Percentiles rank a stretch among this genome's conserved stretches.
phyloP scores from a whole-genome alignment of 2,797 vertebrate species.

The Xerus rutilus region DNA sequence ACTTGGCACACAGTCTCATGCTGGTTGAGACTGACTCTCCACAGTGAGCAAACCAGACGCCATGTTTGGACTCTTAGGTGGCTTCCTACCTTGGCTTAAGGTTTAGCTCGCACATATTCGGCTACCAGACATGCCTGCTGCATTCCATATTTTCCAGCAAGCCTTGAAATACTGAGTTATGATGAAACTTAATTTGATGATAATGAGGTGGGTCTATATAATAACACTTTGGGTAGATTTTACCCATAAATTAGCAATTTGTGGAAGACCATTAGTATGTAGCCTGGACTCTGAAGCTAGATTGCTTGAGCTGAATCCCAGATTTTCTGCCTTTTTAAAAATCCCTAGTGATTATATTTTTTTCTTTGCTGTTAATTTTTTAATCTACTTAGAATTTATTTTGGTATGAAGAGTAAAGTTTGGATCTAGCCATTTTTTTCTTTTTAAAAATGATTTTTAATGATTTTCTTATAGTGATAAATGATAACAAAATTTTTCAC shows the following conservation, averaged over 20 bases:
- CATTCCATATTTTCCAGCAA: background rate
- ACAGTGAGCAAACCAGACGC: background rate
- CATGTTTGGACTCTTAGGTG: background rate
- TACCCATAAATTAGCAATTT: conserved; percentile 59
- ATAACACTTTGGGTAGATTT: conserved; percentile 35
- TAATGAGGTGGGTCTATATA: background rate
- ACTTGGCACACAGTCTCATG: background rate
- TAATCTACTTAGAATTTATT: background rate
- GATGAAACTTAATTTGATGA: conserved; percentile 59
- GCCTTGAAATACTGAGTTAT: background rate
- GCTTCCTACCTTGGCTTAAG: background rate
- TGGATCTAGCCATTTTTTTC: background rate
- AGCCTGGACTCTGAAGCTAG: background rate
- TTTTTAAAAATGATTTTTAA: background rate
- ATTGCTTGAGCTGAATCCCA: background rate
- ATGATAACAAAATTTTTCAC: background rate
- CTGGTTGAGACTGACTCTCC: background rate
- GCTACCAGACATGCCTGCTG: background rate
- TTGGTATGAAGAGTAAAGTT: background rate
- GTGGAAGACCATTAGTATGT: background rate
- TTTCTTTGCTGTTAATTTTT: conserved; percentile 10
- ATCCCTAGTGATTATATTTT: background rate
- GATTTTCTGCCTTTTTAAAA: background rate
- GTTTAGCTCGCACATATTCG: background rate
- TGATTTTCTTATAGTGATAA: background rate